Evolutionary conservation across 1,140 invertebrate species (phyloP).

Genomic region (Hylaeus volcanicus): DNA sequence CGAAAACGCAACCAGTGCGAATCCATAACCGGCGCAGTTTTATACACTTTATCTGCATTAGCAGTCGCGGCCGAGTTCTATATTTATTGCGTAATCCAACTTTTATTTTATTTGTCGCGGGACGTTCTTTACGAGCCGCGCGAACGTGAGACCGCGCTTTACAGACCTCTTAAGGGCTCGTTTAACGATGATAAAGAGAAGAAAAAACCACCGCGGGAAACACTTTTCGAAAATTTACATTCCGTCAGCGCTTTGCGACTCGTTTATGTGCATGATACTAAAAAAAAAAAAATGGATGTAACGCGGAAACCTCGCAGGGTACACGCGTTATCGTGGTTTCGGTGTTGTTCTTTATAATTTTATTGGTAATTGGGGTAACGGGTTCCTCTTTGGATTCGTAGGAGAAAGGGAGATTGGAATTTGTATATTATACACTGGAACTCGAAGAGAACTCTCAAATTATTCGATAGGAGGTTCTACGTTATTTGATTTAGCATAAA

Average conservation of each 20-base stretch:
- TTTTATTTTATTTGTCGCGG: constrained; percentile 35
- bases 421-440: too few species aligned
- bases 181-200: constrained; percentile 32
- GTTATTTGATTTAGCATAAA: too few species aligned
- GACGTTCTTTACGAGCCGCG: background rate
- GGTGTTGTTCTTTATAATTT: background rate
- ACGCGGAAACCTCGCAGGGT: background rate
- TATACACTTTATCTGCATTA: constrained; percentile 57
- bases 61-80: constrained; percentile 20
- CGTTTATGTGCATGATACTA: constrained; percentile 7
- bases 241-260: too few species aligned
- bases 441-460: too few species aligned
- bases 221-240: constrained; percentile 35
- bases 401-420: too few species aligned
- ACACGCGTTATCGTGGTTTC: too few species aligned
- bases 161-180: background rate
- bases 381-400: too few species aligned
- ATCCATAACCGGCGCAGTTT: constrained; percentile 51
- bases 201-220: background rate
- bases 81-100: constrained; percentile 47
- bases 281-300: background rate
- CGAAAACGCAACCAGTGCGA: constrained; percentile 51
- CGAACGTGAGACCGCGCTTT: background rate
- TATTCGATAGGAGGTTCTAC: too few species aligned
- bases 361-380: too few species aligned